Conservation (phyloP, 1,140 invertebrate genomes). For the Cherax destructor region DNA sequence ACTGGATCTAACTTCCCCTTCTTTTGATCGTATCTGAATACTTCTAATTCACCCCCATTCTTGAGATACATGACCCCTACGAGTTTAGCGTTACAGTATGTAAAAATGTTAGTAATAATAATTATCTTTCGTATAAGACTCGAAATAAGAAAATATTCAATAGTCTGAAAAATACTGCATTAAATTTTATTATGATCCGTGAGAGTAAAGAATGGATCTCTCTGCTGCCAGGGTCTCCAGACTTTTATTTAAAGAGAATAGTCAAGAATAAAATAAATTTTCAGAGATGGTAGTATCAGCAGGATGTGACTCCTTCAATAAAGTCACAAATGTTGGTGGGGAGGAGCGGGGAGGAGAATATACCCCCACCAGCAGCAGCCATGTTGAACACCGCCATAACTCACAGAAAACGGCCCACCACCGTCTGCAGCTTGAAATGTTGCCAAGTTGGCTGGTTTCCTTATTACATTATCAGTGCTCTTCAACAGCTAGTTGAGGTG, state of each 20-base stretch:
- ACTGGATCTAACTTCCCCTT: too few relatives aligned
- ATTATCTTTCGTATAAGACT: too few relatives aligned
- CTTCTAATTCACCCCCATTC: too few relatives aligned
- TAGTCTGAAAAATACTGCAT: neutral
- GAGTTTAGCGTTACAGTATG: too few relatives aligned
- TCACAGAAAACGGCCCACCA: conserved; percentile 37
- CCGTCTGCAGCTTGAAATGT: conserved; percentile 24
- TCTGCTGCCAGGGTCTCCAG: neutral
- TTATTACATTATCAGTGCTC: neutral
- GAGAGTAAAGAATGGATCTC: too few relatives aligned
- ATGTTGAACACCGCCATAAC: conserved; percentile 42
- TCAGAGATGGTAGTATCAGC: conserved; percentile 32
- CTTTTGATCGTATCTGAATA: too few relatives aligned
- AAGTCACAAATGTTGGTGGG: conserved; percentile 40
- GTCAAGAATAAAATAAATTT: conserved; percentile 22
- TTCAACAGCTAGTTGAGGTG: neutral
- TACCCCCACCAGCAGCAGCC: neutral
- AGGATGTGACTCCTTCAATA: conserved; percentile 26
- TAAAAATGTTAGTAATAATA: too few relatives aligned
- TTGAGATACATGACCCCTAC: too few relatives aligned
- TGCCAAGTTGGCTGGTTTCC: conserved; percentile 10
- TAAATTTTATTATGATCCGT: neutral
- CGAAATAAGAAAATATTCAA: neutral
- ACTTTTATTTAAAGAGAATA: neutral
- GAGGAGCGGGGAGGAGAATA: neutral